Evolutionary conservation across 2,113 vertebrate species (phyloP).

Genomic region (Gallinago undulata): DNA sequence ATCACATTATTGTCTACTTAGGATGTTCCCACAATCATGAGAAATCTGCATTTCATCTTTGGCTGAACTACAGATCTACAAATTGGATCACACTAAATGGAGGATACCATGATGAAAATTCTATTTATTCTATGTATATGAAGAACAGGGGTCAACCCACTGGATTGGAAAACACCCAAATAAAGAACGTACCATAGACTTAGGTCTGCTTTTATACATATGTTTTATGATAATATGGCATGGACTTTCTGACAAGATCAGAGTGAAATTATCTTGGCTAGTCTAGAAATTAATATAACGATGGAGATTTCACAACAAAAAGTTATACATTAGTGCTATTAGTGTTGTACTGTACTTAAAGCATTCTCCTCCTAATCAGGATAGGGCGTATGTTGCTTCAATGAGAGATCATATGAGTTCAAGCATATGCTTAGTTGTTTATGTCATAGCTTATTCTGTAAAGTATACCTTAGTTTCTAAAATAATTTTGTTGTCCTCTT

Average conservation of each 20-base stretch:
- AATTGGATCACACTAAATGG: not conserved
- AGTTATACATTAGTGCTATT: not conserved
- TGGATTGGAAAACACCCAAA: not conserved
- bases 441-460: not conserved
- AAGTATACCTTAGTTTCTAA: not conserved
- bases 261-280: not conserved
- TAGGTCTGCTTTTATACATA: not conserved
- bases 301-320: not conserved
- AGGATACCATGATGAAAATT: not conserved
- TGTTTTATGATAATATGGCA: not conserved
- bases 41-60: not conserved
- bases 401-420: not conserved
- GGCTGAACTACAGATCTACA: not conserved
- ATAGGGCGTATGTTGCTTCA: not conserved
- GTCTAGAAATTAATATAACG: not conserved
- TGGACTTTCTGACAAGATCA: not conserved
- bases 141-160: not conserved
- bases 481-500: not conserved
- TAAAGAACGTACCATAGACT: not conserved
- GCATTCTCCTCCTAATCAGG: not conserved
- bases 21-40: not conserved
- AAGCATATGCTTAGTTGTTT: not conserved
- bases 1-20: not conserved
- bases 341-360: not conserved
- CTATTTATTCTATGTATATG: not conserved